Evolutionary conservation across 2,113 vertebrate genomes (phyloP), one percentile per base, ranked within the genome.

Genomic region (Mesembrinibis cayennensis): DNA sequence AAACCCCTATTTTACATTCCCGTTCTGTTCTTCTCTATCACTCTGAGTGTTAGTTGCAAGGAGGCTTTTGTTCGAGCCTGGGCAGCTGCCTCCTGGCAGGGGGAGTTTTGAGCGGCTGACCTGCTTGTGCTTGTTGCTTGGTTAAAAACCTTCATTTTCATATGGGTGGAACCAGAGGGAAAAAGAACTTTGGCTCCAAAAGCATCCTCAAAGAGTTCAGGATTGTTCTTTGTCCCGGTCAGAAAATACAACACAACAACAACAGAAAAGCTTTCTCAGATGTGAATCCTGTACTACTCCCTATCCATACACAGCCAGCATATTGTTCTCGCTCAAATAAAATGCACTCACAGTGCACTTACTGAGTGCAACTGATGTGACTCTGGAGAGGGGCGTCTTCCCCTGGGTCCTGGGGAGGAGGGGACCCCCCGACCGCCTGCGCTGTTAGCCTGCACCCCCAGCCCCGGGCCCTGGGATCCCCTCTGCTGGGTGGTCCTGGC

Each of bases 11-110:
- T 97, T 97, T 96, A 88, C 88, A 97, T 97, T 96, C 82, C 77
- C 5, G 1, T 83, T 96, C 90, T 92, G 94, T 89, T 95, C 89
- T 78, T 95, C 88, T 88, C 74, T 86, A 78, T 92, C 79, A 18
- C 59, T 94, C 1, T 0, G 42, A 95, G 89, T 22, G 67, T 88
- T 83, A 50, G 71, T 55, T 97, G 92, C 92, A 96, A 94, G 92
- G 52, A 92, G 30, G 86, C 88, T 94, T 97, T 96, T 97, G 94
- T 95, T 95, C 0, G 2, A 87, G 67, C 67, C 90, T 81, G 88
- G 96, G 88, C 95, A 95, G 95, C 94, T 97, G 95, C 96, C 90
- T 95, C 55, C 92, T 93, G 90, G 96, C 91, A 95, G 76, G 59
- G 67, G 85, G 50, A 94, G 47, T 92, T 93, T 34, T 26, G 82